Percentiles rank a stretch among this genome's conserved stretches.
Conservation (phyloP, 92 coral and sea anemone genomes). For the Heteractis magnifica region DNA sequence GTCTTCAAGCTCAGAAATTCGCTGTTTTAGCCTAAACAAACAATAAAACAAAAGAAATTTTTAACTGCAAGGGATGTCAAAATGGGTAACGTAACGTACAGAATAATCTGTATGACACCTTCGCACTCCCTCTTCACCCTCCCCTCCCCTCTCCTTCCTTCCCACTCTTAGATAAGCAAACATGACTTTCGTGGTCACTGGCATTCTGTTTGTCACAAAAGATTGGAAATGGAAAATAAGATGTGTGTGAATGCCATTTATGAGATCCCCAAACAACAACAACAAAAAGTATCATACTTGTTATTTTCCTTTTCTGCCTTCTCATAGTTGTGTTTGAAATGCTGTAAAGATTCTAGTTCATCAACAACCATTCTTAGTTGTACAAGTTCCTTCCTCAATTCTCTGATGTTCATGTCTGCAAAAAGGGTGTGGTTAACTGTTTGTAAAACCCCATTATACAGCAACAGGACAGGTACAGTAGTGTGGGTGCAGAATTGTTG, state of each 20-base stretch:
- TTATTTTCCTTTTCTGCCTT: constrained; percentile 62
- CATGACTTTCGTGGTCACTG: too few relatives aligned
- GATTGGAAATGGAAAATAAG: too few relatives aligned
- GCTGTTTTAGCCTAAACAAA: constrained; percentile 65
- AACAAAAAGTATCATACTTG: constrained; percentile 46
- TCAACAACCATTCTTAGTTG: constrained; percentile 59
- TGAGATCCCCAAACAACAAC: background rate
- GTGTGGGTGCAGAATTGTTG: too few relatives aligned
- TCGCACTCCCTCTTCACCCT: too few relatives aligned
- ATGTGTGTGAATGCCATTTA: too few relatives aligned
- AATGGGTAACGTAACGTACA: too few relatives aligned
- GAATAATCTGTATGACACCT: too few relatives aligned
- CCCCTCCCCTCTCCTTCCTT: too few relatives aligned
- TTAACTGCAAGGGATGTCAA: background rate
- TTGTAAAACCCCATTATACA: background rate
- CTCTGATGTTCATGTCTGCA: constrained; percentile 67
- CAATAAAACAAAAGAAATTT: background rate
- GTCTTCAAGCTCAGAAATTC: constrained; percentile 64
- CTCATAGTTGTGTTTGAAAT: constrained; percentile 62
- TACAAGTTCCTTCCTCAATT: constrained; percentile 61
- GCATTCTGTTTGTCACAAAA: too few relatives aligned
- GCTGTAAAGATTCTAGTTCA: constrained; percentile 69
- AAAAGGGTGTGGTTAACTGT: background rate
- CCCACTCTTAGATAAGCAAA: too few relatives aligned
- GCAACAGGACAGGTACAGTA: too few relatives aligned